Evolutionary conservation across 2,888 invertebrate species (phyloP).

Genomic region (Limenitis camilla): DNA sequence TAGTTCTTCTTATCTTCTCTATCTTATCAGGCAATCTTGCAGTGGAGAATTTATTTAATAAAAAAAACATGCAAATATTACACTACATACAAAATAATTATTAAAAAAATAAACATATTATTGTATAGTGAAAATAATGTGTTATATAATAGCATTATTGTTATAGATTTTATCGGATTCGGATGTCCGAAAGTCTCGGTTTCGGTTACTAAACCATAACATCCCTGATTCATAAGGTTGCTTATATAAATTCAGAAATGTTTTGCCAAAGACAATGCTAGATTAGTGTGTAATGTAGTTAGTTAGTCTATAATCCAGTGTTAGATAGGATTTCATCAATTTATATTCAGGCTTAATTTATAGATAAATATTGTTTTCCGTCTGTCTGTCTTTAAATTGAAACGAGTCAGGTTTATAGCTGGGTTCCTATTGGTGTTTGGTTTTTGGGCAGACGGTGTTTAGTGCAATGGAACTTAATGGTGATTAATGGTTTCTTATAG

Average conservation of each 20-base stretch:
- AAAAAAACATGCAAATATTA: too few species aligned
- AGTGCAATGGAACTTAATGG: slow-evolving; percentile 23
- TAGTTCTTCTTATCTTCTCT: too few species aligned
- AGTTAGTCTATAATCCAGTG: slow-evolving; percentile 27
- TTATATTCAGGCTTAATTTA: slow-evolving; percentile 17
- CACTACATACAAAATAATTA: too few species aligned
- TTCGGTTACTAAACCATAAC: too few species aligned
- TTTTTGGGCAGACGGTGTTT: slow-evolving; percentile 19
- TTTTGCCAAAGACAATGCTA: slow-evolving; percentile 29
- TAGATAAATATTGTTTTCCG: neutral
- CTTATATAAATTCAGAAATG: neutral
- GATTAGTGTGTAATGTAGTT: slow-evolving; percentile 23
- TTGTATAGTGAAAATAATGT: too few species aligned
- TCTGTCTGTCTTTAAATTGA: slow-evolving; percentile 11
- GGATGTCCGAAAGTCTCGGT: neutral
- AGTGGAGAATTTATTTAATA: too few species aligned
- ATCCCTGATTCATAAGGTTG: neutral
- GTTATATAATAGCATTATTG: too few species aligned
- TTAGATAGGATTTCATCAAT: slow-evolving; percentile 24
- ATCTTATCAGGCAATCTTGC: too few species aligned
- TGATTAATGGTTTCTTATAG: slow-evolving; percentile 34
- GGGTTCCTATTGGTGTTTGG: neutral
- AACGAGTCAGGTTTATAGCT: neutral
- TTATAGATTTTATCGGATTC: too few species aligned
- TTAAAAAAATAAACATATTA: too few species aligned